A percentile compares a stretch with the other conserved stretches of the same genome.
These are phyloP conservation scores for Gymnocypris eckloni DNA, from an alignment of 2,797 vertebrate genomes.

Conservation along the genomic window DNA sequence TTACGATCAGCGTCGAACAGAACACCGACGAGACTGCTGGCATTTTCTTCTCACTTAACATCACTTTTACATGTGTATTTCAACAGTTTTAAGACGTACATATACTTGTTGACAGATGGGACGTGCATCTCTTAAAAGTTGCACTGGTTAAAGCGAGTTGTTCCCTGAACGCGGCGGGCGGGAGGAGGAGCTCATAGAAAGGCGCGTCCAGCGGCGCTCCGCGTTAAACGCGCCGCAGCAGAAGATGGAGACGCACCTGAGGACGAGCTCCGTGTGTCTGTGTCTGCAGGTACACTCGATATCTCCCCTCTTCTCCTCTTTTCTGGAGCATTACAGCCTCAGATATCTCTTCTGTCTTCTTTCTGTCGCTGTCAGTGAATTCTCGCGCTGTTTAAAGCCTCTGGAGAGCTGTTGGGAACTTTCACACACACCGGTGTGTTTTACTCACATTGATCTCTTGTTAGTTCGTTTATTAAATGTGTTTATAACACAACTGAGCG, in stretches of 20 bases:
- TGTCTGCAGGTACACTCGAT: constrained; percentile 74
- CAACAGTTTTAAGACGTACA: not conserved
- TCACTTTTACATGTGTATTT: not conserved
- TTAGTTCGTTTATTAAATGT: not conserved
- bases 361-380: not conserved
- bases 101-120: not conserved
- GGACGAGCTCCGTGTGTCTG: constrained; percentile 71
- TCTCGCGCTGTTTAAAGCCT: not conserved
- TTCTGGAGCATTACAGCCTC: constrained; percentile 12
- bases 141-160: not conserved
- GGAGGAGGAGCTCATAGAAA: constrained; percentile 31
- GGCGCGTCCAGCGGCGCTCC: not conserved
- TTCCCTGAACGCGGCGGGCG: not conserved
- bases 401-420: not conserved
- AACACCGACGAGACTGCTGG: not conserved
- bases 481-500: not conserved
- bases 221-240: not conserved
- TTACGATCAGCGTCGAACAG: not conserved
- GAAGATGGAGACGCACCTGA: constrained; percentile 66
- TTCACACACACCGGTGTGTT: constrained; percentile 17
- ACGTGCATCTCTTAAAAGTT: not conserved
- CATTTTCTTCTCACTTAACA: not conserved
- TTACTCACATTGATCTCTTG: not conserved
- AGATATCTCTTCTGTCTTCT: not conserved
- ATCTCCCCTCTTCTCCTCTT: constrained; percentile 52